Evolutionary conservation across 2,797 vertebrate species (phyloP), one percentile per base, ranked within the genome.

Genomic region (Jordanella pulchra): DNA sequence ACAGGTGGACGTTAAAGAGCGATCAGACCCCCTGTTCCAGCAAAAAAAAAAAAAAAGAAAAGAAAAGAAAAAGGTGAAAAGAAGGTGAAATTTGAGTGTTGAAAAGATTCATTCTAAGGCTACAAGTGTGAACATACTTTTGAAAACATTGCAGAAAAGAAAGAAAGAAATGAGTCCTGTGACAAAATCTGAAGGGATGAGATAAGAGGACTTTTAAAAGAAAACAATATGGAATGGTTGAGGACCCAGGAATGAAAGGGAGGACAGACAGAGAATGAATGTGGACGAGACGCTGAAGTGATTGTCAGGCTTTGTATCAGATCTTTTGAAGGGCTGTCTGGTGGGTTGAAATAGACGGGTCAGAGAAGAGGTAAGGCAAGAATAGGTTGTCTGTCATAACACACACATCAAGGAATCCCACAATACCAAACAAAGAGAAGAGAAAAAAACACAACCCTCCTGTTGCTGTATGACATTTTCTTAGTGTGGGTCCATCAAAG

Each of bases 301-400:
- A 83, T 77, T 69, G 67, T 72, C 51, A 11, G 60, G 60, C 28
- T 79, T 74, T 79, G 67, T 73, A 27, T 76, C 44, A 5, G 17
- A 47, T 76, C 73, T 72, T 86, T 76, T 85, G 83, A 79, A 85
- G 75, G 82, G 32, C 0, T 5, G 72, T 77, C 77, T 71, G 76
- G 7, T 73, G 78, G 3, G 45, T 28, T 80, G 73, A 82, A 80
- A 66, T 61, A 48, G 78, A 69, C 58, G 35, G 77, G 82, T 85
- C 82, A 78, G 81, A 1, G 54, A 50, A 21, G 75, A 83, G 72
- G 77, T 82, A 66, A 77, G 71, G 45, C 45, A 1, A 39, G 81
- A 71, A 63, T 2, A 25, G 76, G 73, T 27, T 77, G 63, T 77
- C 78, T 13, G 82, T 68, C 67, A 54, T n/a, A 74, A 63, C 1